phyloP scores from a whole-genome alignment of 2,888 invertebrate genomes.

The Ashinkailepas kermadecensis region DNA sequence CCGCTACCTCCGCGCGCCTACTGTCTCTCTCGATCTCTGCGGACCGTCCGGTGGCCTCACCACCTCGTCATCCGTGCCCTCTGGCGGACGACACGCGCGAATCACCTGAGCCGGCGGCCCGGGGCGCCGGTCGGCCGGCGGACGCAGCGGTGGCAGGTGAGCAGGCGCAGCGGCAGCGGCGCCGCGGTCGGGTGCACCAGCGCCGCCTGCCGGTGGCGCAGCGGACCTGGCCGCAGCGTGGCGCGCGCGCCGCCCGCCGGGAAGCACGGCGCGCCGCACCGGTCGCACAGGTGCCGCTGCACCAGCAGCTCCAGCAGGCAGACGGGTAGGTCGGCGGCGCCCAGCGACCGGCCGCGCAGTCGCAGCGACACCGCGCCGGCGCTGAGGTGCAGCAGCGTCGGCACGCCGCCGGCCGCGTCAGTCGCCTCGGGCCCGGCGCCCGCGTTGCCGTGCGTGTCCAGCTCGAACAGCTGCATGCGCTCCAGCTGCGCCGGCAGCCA shows the following conservation, averaged over 20 bases:
- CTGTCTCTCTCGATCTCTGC: too few species aligned
- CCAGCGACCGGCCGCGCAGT: too few species aligned
- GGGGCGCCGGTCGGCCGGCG: not conserved
- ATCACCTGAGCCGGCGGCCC: not conserved
- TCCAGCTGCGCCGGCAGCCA: conserved; percentile 15
- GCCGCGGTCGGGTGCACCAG: not conserved
- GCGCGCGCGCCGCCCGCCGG: not conserved
- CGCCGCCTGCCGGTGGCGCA: conserved; percentile 4
- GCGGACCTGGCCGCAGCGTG: not conserved
- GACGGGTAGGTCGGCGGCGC: conserved; percentile 3
- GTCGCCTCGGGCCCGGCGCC: not conserved
- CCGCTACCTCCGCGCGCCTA: too few species aligned
- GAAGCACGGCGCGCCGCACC: not conserved
- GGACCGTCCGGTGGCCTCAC: too few species aligned
- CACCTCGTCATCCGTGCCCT: too few species aligned
- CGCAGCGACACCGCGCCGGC: not conserved
- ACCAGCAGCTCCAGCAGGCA: conserved; percentile 10
- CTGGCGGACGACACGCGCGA: too few species aligned
- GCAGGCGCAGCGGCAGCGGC: not conserved
- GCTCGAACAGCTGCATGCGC: not conserved
- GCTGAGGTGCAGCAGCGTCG: not conserved
- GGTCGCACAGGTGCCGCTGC: not conserved
- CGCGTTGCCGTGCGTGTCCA: conserved; percentile 12
- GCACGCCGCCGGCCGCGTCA: not conserved
- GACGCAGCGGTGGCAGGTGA: not conserved